Evolutionary conservation across 2,113 vertebrate genomes (phyloP), one percentile per base, ranked within the genome.

Genomic region (Neotragus pygmaeus): DNA sequence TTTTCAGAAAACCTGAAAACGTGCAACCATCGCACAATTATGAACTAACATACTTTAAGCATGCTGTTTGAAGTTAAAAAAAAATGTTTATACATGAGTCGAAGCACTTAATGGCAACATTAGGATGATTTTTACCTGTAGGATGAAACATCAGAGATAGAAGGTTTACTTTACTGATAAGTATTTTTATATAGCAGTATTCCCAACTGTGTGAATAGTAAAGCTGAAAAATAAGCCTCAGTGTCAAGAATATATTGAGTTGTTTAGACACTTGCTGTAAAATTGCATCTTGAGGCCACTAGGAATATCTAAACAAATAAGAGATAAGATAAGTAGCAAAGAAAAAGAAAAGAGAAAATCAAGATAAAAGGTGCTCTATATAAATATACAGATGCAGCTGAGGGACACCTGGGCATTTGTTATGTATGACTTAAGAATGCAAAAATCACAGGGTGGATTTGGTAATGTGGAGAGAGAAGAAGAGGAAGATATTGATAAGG

Each of bases 1-100:
- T 97, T 49, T 98, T 75, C 7, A 86, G 85, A 94, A 98, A 66
- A 53, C 95, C 4, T 88, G 45, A 94, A 97, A 88, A 86, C 92
- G 9, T 45, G 30, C 58, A 97, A 75, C 75, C 9, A 55, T 64
- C 49, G 95, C 43, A 92, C 86, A 96, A 88, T 49, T 95, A 83
- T 80, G 91, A 91, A 78, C 58, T 91, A 51, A 78, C 39, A 70
- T 97, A 83, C 21, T 91, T 53, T 81, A 80, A 55, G 49, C 51
- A 45, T 33, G 55, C 90, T 83, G 55, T 81, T 77, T 96, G 88
- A 73, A 96, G 75, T 96, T 95, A 92, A 82, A 39, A 39, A 83
- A 30, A 87, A 96, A 96, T 90, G 36, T 80, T 98, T 93, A 81
- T 94, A 62, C 49, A 36, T 43, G 73, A 96, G 30, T 90, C 85